A percentile compares a stretch with the other conserved stretches of the same genome.
phyloP scores from a whole-genome alignment of 2,113 vertebrate species.

The Lamprologus callipterus region DNA sequence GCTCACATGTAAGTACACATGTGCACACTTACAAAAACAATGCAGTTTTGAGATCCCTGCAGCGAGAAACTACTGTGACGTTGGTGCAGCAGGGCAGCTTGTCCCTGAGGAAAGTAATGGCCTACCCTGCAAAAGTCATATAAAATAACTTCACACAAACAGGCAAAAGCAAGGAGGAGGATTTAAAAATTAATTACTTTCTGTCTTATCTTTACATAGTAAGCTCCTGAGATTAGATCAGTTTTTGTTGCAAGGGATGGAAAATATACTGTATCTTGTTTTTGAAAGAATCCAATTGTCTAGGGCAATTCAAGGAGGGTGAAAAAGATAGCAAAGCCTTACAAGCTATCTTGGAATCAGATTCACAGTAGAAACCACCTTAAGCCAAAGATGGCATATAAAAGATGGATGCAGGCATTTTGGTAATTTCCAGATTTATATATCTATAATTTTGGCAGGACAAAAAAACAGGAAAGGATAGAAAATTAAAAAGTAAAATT shows the following conservation, averaged over 20 bases:
- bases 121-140: slow-evolving; percentile 10
- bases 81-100: not conserved
- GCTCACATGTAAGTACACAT: not conserved
- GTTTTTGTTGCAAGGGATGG: not conserved
- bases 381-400: not conserved
- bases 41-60: not conserved
- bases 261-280: not conserved
- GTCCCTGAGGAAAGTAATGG: slow-evolving; percentile 34
- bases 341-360: not conserved
- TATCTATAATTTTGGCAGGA: not conserved
- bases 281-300: not conserved
- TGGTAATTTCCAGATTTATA: not conserved
- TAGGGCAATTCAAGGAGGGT: slow-evolving; percentile 4
- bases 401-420: not conserved
- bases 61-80: not conserved
- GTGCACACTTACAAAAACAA: not conserved
- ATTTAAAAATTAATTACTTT: slow-evolving; percentile 46
- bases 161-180: not conserved
- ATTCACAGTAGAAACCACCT: not conserved
- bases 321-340: not conserved
- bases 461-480: not conserved
- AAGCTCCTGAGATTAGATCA: slow-evolving; percentile 11
- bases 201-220: slow-evolving; percentile 39
- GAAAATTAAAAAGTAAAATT: not conserved
- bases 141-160: not conserved